These are phyloP conservation scores for Antrozous pallidus DNA, from an alignment of 2,797 vertebrate species.

Conservation along the genomic window DNA sequence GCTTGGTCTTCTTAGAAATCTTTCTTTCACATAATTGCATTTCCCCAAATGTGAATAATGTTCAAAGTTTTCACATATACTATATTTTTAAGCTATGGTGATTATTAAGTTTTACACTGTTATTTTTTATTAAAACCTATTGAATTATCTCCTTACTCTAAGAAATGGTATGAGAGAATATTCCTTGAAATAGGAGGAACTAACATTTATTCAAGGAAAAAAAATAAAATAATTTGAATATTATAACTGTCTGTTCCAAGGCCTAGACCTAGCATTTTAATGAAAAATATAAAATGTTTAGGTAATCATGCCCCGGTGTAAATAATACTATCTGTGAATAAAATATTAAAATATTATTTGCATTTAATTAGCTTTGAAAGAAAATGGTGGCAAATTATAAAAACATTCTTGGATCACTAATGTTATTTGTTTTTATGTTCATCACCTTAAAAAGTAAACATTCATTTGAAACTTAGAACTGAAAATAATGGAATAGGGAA, in stretches of 20 bases:
- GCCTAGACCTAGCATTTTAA: background rate
- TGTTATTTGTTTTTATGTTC: background rate
- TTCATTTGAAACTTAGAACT: constrained; percentile 14
- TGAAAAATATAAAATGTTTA: background rate
- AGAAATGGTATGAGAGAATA: background rate
- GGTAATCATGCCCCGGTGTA: background rate
- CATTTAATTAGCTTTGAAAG: background rate
- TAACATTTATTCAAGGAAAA: background rate
- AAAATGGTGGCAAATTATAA: background rate
- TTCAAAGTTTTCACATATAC: background rate
- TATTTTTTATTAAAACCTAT: background rate
- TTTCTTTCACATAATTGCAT: background rate
- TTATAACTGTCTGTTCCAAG: background rate
- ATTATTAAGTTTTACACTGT: background rate
- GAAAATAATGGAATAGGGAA: background rate
- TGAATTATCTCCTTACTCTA: background rate
- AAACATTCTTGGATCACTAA: background rate
- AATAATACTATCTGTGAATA: background rate
- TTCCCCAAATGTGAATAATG: background rate
- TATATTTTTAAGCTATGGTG: background rate
- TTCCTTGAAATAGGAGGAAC: background rate
- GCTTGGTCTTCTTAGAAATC: background rate
- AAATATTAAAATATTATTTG: background rate
- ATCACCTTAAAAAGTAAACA: background rate
- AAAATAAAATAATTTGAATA: constrained; percentile 36